Conservation (phyloP, 2,113 vertebrate species). For the Uria lomvia region DNA sequence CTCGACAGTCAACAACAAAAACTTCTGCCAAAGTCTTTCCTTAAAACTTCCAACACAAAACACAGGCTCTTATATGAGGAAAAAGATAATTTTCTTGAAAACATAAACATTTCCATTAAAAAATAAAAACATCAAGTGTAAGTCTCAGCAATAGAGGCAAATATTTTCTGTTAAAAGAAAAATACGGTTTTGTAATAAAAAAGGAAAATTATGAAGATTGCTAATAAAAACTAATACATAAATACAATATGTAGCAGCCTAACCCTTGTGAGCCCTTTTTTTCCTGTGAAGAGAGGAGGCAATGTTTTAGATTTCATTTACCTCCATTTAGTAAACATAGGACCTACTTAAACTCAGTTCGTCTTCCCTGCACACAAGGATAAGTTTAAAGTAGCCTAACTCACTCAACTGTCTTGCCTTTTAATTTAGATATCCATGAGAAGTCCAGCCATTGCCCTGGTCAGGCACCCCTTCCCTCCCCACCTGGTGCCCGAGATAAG, state of each 20-base stretch:
- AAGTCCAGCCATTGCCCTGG: background rate
- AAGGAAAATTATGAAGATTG: background rate
- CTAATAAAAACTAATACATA: background rate
- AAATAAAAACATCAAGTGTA: background rate
- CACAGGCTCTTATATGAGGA: background rate
- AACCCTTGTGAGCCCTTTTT: background rate
- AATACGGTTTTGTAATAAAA: background rate
- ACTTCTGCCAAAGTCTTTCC: background rate
- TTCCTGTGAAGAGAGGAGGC: background rate
- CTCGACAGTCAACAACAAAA: background rate
- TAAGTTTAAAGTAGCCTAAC: background rate
- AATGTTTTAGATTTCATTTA: background rate
- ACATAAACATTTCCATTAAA: background rate
- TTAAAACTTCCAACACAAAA: background rate
- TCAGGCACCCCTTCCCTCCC: background rate
- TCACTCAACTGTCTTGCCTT: background rate
- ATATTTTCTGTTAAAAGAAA: background rate
- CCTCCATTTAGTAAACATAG: background rate
- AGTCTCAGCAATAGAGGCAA: background rate
- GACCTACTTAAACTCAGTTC: background rate
- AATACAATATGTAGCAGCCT: background rate
- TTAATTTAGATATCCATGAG: background rate
- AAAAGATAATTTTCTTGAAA: background rate
- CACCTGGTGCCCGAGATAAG: fast-evolving
- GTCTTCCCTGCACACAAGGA: background rate